These are phyloP conservation scores for Drosophila kuntzei DNA, from an alignment of 2,888 invertebrate genomes.

Conservation along the genomic window DNA sequence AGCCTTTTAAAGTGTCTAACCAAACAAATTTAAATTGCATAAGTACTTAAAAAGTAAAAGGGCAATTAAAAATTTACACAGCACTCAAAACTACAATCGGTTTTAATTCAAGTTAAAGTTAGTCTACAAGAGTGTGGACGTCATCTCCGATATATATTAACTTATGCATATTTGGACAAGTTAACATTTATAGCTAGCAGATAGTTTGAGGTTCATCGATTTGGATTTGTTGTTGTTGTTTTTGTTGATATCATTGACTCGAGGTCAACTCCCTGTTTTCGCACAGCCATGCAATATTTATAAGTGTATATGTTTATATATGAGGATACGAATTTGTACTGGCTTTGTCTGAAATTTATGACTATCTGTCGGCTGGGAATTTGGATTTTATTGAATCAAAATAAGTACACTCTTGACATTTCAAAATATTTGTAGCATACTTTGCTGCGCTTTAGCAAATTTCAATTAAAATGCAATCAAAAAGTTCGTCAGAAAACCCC, in stretches of 20 bases:
- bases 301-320: neutral
- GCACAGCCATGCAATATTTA: slow-evolving; percentile 2
- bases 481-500: neutral
- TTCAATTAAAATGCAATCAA: slow-evolving; percentile 44
- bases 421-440: slow-evolving; percentile 24
- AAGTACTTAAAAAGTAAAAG: slow-evolving; percentile 13
- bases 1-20: slow-evolving; percentile 17
- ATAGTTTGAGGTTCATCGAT: slow-evolving; percentile 58
- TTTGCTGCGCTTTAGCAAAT: slow-evolving; percentile 19
- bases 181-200: slow-evolving; percentile 17
- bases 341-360: slow-evolving; percentile 27
- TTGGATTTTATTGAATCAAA: slow-evolving; percentile 8
- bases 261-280: slow-evolving; percentile 35
- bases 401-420: neutral
- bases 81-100: slow-evolving; percentile 10
- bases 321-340: slow-evolving; percentile 14
- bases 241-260: slow-evolving; percentile 32
- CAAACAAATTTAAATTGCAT: slow-evolving; percentile 15
- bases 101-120: slow-evolving; percentile 17
- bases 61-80: slow-evolving; percentile 59
- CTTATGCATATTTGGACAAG: slow-evolving; percentile 8
- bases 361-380: slow-evolving; percentile 6
- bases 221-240: slow-evolving; percentile 24
- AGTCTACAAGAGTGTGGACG: neutral
- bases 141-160: neutral